Evolutionary conservation across 2,797 vertebrate genomes (phyloP).

Genomic region (Poecilia wingei): DNA sequence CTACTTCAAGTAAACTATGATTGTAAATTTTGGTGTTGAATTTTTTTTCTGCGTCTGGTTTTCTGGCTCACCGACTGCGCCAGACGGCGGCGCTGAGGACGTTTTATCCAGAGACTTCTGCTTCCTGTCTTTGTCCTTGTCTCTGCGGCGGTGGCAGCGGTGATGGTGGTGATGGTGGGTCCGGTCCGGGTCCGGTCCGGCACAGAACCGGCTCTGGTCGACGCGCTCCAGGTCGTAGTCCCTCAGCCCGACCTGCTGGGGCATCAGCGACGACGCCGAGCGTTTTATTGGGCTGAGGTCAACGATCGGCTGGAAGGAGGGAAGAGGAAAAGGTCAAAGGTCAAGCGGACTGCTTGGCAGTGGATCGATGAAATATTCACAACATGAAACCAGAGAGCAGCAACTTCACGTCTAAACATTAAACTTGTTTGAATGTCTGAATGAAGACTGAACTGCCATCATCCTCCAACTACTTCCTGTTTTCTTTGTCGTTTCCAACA

Average conservation of each 20-base stretch:
- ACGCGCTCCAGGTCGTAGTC: slow-evolving; percentile 85
- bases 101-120: slow-evolving; percentile 89
- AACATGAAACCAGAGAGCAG: slow-evolving; percentile 51
- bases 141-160: slow-evolving; percentile 83
- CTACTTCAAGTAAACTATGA: no score
- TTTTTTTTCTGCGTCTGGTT: neutral
- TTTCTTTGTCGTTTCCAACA: no score
- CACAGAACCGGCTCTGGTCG: slow-evolving; percentile 33
- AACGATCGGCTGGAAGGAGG: slow-evolving; percentile 83
- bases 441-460: slow-evolving; percentile 19
- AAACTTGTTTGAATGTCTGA: slow-evolving; percentile 51
- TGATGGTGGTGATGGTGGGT: slow-evolving; percentile 86
- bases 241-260: slow-evolving; percentile 81
- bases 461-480: no score
- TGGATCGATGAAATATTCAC: slow-evolving; percentile 56
- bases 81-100: slow-evolving; percentile 76
- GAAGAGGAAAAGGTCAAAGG: neutral
- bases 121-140: slow-evolving; percentile 90
- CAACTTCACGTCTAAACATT: slow-evolving; percentile 52
- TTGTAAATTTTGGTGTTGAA: neutral
- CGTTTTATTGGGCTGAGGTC: slow-evolving; percentile 93
- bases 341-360: neutral
- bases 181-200: slow-evolving; percentile 66
- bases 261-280: slow-evolving; percentile 90
- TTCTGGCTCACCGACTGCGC: slow-evolving; percentile 80